These are phyloP conservation scores for Thera obeliscata DNA, from an alignment of 2,888 invertebrate species.

Conservation along the genomic window DNA sequence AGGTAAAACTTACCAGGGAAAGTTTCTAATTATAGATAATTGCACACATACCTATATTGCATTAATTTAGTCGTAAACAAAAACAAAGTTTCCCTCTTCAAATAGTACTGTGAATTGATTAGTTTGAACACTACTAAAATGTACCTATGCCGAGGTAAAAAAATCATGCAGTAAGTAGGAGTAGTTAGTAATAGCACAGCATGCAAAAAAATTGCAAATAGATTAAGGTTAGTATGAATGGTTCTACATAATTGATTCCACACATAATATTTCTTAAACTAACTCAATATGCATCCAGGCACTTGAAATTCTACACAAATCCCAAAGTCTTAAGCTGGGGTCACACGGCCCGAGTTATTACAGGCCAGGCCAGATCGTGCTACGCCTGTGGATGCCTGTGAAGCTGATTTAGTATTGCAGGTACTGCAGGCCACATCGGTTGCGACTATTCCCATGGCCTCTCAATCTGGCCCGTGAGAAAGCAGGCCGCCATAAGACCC, in stretches of 20 bases:
- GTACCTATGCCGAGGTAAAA: neutral
- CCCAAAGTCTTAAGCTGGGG: neutral
- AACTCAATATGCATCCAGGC: constrained; percentile 17
- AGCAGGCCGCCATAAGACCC: too few species aligned
- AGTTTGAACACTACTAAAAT: neutral
- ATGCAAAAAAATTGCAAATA: constrained; percentile 18
- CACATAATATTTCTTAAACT: constrained; percentile 17
- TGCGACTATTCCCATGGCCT: too few species aligned
- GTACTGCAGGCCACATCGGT: too few species aligned
- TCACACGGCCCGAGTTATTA: too few species aligned
- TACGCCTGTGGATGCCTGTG: too few species aligned
- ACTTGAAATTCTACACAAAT: constrained; percentile 13
- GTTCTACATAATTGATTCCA: constrained; percentile 28
- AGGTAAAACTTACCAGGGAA: neutral
- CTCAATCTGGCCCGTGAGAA: too few species aligned
- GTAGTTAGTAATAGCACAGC: constrained; percentile 12
- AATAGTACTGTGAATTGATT: neutral
- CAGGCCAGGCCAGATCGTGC: too few species aligned
- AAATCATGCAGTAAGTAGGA: constrained; percentile 1
- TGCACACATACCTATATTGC: too few species aligned
- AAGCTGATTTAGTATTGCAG: too few species aligned
- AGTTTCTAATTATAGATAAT: too few species aligned
- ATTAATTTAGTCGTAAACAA: too few species aligned
- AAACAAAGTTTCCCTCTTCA: neutral
- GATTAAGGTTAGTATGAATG: constrained; percentile 5